Evolutionary conservation across 2,888 invertebrate genomes (phyloP), one percentile per base, ranked within the genome.

Genomic region (Morpho deidamia): DNA sequence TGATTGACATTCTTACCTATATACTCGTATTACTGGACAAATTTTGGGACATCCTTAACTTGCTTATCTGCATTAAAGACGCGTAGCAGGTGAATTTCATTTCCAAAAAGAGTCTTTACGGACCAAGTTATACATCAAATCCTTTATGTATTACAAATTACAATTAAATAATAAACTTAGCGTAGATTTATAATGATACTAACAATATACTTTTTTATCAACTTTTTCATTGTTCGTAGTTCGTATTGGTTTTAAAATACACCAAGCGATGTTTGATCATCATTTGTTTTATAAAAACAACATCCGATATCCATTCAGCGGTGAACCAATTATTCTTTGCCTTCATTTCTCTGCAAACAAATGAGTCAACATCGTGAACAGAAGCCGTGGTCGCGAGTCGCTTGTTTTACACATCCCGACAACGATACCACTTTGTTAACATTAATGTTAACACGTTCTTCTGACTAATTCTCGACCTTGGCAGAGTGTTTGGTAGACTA

Each of bases 241-340:
- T n/a, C n/a, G 35, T 12, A 35, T 40, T 35, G 51, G 38, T 48
- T 44, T 51, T 54, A 57, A 51, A 51, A 42, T 37, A 51, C 38
- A 35, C 23, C 32, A 38, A 44, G 40, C 14, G 42, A 55, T 32
- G 7, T 46, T 11, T 48, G 45, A 51, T 44, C 43, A 52, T 52
- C 38, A 23, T n/a, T 44, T 34, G 9, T 35, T 49, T 35, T 12
- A 48, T 53, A 51, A 50, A 44, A 44, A 41, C 44, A 59, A 65
- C 61, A 60, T 53, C 59, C 59, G 60, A 65, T 70, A 69, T 55
- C 69, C 57, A 69, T 75, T 74, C 69, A 71, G 61, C 60, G 58
- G 59, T 56, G 58, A 58, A 64, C 61, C 72, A 76, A 74, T 75
- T 74, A 72, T 71, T 70, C 64, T 57, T 54, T 51, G 60, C 63